Evolutionary conservation across 1,140 invertebrate species (phyloP).

Genomic region (Nebria ingens): DNA sequence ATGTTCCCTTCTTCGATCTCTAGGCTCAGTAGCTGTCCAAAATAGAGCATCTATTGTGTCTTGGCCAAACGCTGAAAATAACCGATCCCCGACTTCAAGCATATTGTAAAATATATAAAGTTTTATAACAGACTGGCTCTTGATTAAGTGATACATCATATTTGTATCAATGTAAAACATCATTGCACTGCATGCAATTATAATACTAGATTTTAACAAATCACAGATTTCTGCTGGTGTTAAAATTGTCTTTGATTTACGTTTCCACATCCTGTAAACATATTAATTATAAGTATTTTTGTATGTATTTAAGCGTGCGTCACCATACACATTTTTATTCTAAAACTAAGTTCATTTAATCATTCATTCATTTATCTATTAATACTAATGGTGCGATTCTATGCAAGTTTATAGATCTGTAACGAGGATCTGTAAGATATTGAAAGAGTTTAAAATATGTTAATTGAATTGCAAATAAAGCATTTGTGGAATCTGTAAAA

Average conservation of each 20-base stretch:
- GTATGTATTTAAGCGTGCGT: too few relatives aligned
- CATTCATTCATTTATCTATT: too few relatives aligned
- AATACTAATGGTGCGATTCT: too few relatives aligned
- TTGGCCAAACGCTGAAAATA: slow-evolving; percentile 96
- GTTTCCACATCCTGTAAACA: slow-evolving; percentile 13
- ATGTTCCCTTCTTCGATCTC: slow-evolving; percentile 69
- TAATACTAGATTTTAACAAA: slow-evolving; percentile 82
- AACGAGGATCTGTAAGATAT: too few relatives aligned
- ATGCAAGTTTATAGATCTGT: too few relatives aligned
- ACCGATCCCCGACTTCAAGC: slow-evolving; percentile 92
- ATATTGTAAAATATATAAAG: slow-evolving; percentile 99
- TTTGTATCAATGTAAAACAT: slow-evolving; percentile 93
- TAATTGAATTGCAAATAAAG: too few relatives aligned
- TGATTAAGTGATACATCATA: slow-evolving; percentile 97
- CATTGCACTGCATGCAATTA: slow-evolving; percentile 72
- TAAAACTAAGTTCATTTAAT: too few relatives aligned
- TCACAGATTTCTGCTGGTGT: slow-evolving; percentile 94
- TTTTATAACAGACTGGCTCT: slow-evolving; percentile 98
- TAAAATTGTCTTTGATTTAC: slow-evolving; percentile 34
- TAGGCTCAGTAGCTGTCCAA: slow-evolving; percentile 94
- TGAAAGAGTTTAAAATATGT: too few relatives aligned
- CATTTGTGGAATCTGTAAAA: too few relatives aligned
- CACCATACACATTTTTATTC: too few relatives aligned
- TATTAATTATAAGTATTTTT: slow-evolving; percentile 1
- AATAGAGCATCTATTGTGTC: slow-evolving; percentile 95